Base-by-base conservation (phyloP, 2,797 vertebrate genomes). In the Acanthiza pusilla region DNA sequence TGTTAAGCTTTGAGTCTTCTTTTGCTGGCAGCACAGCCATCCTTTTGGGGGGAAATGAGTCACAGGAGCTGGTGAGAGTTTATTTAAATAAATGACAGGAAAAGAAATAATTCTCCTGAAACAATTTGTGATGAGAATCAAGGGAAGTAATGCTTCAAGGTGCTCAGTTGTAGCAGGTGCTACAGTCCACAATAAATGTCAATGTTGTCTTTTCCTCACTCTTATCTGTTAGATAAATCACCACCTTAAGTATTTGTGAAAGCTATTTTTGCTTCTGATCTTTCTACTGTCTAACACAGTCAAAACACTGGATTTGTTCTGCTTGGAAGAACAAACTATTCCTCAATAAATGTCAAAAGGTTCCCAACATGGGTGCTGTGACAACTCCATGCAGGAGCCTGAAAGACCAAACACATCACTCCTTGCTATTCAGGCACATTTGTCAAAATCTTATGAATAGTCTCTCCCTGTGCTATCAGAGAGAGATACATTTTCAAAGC, bases 81-180 rank as follows among this genome's bases (percentile, higher is more conserved):
- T 27, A 61, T 71, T 95, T 94, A 77, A 78, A 88, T 66, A 89
- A 91, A 87, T 79, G 42, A 89, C 60, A 85, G 66, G 47, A 67
- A 95, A 85, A 84, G 62, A 91, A 91, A 29, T 51, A 78, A 53
- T 38, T 55, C 60, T 91, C 86, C 88, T 51, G 53, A 70, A 94
- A 88, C 22, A 61, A 36, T 36, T 51, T 54, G 10, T 75, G 32
- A 57, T 75, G 29, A 82, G 50, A 40, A 85, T 67, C n/a, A 76
- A 67, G 50, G 51, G 51, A 76, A 76, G 79, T 83, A 93, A 74
- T 42, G 26, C 38, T 77, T 94, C 55, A 72, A 4, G 2, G 29
- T 57, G 32, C 40, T 84, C 32, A 51, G 27, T 2, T 54, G 19
- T 58, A 80, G 62, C 75, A 83, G 73, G 36, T 88, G 47, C 47